phyloP scores from a whole-genome alignment of 2,888 invertebrate genomes.

The Dorcus parallelipipedus region DNA sequence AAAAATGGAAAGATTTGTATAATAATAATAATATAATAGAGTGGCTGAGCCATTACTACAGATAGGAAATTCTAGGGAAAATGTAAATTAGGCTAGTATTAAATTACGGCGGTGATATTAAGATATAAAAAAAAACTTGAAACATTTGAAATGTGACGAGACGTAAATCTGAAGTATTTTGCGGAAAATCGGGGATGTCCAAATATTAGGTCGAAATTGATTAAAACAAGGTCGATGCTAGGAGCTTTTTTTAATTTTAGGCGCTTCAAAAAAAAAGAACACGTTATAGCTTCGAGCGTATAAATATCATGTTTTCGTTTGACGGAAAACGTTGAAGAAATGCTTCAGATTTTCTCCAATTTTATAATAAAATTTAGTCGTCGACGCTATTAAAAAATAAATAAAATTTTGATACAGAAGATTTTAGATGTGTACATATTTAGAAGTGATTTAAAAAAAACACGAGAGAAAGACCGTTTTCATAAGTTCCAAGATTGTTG shows the following conservation, averaged over 20 bases:
- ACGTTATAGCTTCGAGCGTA: too few relatives aligned
- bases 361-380: too few relatives aligned
- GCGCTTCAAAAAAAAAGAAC: too few relatives aligned
- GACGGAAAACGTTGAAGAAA: too few relatives aligned
- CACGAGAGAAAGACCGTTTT: background rate
- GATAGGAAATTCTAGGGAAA: constrained; percentile 9
- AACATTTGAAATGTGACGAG: background rate
- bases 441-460: too few relatives aligned
- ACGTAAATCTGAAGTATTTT: background rate
- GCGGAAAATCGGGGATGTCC: background rate
- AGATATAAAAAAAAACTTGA: constrained; percentile 6
- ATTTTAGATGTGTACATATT: background rate
- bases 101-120: background rate
- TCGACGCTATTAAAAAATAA: too few relatives aligned
- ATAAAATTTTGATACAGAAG: background rate
- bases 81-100: constrained; percentile 1
- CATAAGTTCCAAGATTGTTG: background rate
- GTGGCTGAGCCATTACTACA: constrained; percentile 12
- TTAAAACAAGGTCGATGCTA: too few relatives aligned
- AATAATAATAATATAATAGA: background rate
- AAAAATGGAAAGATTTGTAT: too few relatives aligned
- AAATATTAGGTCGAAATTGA: too few relatives aligned
- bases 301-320: too few relatives aligned
- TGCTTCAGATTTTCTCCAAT: too few relatives aligned
- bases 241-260: too few relatives aligned